Evolutionary conservation across 2,797 vertebrate genomes (phyloP), one percentile per base, ranked within the genome.

Genomic region (Melopsittacus undulatus): DNA sequence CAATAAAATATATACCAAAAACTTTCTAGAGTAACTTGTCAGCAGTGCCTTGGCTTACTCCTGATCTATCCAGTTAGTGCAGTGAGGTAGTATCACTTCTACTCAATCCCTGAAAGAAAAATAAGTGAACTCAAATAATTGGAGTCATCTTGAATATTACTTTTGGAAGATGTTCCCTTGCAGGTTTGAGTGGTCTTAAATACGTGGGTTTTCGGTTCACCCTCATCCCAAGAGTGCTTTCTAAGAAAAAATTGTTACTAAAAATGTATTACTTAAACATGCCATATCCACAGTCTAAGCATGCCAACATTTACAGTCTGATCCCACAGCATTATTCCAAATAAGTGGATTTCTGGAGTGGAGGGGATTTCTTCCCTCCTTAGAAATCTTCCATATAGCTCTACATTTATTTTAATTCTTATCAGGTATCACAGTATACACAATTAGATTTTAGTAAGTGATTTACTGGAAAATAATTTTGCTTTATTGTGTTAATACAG

Each of bases 381-480:
- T 22, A 15, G 46, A 67, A 70, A 67, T 36, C n/a, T 85, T 56
- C 42, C 26, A 6, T 19, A 1, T 2, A 74, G 32, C 22, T 23
- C 12, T 3, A 1, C 3, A 1, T 29, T 10, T 10, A 2, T 59
- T 88, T 34, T 29, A 21, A 21, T 82, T 63, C 18, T 0, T 18
- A 32, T 8, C 15, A 3, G 38, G 22, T 68, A 51, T 64, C 29
- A 24, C 17, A 40, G 54, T 19, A 23, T 36, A 29, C 13, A 13
- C 66, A 29, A 17, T 67, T 30, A 19, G 30, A 36, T 29, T 45
- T 89, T 42, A 9, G 0, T 5, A 32, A 85, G 45, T 38, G 27
- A 67, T 42, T 46, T 70, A 43, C 67, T 83, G 6, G 59, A 36
- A 79, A 66, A n/a, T n/a, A 27, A 22, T 43, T 42, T 36, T 72